Base-by-base conservation (phyloP, 2,113 vertebrate species). In the Alethe diademata region DNA sequence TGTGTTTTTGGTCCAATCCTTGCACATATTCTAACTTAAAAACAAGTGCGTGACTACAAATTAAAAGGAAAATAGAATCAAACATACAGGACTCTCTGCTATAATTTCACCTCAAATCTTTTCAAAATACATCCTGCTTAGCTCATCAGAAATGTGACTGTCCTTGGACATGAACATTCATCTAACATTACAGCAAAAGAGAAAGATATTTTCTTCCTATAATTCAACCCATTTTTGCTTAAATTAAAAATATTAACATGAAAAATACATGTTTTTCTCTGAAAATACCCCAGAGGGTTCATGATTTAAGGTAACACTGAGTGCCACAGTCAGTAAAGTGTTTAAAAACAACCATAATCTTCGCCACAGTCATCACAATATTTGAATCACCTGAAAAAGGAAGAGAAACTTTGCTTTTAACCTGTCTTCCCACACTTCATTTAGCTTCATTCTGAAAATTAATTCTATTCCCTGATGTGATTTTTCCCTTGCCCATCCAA, bases 361-460 rank as follows among this genome's bases (percentile, higher is more conserved):
- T 80, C 14, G 79, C 42, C 18, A 71, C 3, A 50, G 26, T 54
- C 47, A 70, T 28, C 51, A 83, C 0, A 1, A 38, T n/a, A 74
- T 67, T 40, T 70, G 11, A 60, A 91, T 20, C 9, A 50, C 45
- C 36, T 84, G 40, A 36, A 86, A 86, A 74, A 58, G 10, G 24
- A 65, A 74, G 35, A 90, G 12, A 93, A 92, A 87, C 43, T 90
- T 92, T 36, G 40, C 67, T 95, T 94, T 92, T 78, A 69, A 87
- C 45, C 31, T 42, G 26, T 29, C 43, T 53, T 48, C 43, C 66
- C 54, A 70, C 50, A 57, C 58, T 92, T 61, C 43, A 54, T 69
- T 91, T 54, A 69, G 36, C n/a, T 85, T 50, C 53, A 57, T 48
- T 92, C 43, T 75, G 73, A 85, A 89, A 95, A 85, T 45, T 65